Conservation (phyloP, 1,140 invertebrate genomes). For the Aporrectodea caliginosa region DNA sequence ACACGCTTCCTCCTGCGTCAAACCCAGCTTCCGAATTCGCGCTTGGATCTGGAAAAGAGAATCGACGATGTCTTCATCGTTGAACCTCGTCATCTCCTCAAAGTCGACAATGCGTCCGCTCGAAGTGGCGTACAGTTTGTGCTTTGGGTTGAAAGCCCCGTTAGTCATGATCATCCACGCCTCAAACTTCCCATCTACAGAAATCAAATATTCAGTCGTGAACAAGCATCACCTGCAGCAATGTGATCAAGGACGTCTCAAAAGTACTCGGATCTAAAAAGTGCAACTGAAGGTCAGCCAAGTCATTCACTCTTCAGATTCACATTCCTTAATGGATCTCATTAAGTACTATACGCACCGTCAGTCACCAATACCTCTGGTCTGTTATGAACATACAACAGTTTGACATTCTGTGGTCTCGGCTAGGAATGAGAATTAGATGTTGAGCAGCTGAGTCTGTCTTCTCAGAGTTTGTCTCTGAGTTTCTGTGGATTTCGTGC, state of each 20-base stretch:
- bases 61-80: constrained; percentile 21
- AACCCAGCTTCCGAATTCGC: constrained; percentile 21
- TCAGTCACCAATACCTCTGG: too few species aligned
- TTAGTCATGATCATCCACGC: constrained; percentile 25
- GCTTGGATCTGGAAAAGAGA: constrained; percentile 9
- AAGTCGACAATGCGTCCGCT: constrained; percentile 23
- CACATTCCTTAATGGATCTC: not conserved
- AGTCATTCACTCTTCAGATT: not conserved
- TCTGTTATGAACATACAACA: too few species aligned
- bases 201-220: not conserved
- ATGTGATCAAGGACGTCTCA: not conserved
- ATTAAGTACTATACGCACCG: not conserved
- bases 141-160: constrained; percentile 30
- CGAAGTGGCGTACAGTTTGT: constrained; percentile 11
- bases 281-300: not conserved
- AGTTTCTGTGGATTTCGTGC: too few species aligned
- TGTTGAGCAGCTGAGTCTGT: too few species aligned
- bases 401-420: too few species aligned
- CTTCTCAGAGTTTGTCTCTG: too few species aligned
- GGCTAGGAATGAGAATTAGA: too few species aligned
- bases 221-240: not conserved
- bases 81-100: constrained; percentile 22
- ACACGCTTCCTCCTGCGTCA: constrained; percentile 16
- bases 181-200: constrained; percentile 22
- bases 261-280: not conserved